Evolutionary conservation across 2,888 invertebrate genomes (phyloP).

Genomic region (Pandemis cinnamomeana): DNA sequence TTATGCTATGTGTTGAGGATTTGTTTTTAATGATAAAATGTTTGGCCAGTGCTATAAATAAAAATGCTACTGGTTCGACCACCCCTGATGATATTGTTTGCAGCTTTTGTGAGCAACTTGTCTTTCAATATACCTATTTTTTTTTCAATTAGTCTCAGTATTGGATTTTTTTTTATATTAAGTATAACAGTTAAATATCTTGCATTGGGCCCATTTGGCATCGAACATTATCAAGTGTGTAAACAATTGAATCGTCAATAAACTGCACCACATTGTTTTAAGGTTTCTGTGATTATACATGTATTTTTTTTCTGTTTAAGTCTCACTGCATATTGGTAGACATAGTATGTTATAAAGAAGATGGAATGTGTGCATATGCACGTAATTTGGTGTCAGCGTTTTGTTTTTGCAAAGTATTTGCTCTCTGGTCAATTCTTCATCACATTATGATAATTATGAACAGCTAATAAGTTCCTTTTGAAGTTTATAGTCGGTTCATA

Average conservation of each 20-base stretch:
- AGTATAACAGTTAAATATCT: too few relatives aligned
- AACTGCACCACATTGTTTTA: not conserved
- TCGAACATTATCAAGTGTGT: too few relatives aligned
- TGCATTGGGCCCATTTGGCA: too few relatives aligned
- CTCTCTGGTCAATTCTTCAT: not conserved
- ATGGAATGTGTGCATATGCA: too few relatives aligned
- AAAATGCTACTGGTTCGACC: not conserved
- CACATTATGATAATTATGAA: not conserved
- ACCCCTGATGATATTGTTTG: not conserved
- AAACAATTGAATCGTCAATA: too few relatives aligned
- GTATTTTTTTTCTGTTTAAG: not conserved
- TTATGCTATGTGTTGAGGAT: conserved; percentile 32
- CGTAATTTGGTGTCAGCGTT: not conserved
- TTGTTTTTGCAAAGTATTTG: not conserved
- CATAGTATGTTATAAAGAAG: too few relatives aligned
- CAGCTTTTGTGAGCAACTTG: too few relatives aligned
- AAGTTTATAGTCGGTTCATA: conserved; percentile 6
- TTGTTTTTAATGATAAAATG: conserved; percentile 1
- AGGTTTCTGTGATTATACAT: not conserved
- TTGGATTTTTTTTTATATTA: too few relatives aligned
- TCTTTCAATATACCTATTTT: too few relatives aligned
- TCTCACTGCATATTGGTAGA: too few relatives aligned
- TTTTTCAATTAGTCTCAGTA: too few relatives aligned
- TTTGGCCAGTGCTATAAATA: not conserved
- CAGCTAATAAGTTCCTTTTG: conserved; percentile 17